Percentiles rank a stretch among this genome's conserved stretches.
phyloP scores from a whole-genome alignment of 2,888 invertebrate species.

The Drosophila neotestacea region DNA sequence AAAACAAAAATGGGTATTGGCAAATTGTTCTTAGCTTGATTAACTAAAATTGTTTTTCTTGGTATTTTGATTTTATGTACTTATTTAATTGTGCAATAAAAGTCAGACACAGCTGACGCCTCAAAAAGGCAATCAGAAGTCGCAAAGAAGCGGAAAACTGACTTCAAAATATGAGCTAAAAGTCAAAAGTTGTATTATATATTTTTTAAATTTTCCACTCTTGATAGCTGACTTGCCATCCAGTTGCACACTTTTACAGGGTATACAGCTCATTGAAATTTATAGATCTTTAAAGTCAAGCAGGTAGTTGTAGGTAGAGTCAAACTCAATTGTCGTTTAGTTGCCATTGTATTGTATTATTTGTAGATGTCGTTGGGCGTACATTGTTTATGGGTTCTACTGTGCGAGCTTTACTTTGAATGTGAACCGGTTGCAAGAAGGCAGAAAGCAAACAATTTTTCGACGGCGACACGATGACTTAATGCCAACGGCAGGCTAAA shows the following conservation, averaged over 20 bases:
- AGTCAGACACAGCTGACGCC: conserved; percentile 30
- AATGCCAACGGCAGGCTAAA: conserved; percentile 38
- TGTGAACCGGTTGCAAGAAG: conserved; percentile 52
- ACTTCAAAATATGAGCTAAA: conserved; percentile 1
- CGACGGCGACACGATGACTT: conserved; percentile 50
- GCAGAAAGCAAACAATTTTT: conserved; percentile 42
- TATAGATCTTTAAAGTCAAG: conserved; percentile 25
- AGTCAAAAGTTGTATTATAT: not conserved
- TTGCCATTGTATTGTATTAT: conserved; percentile 27
- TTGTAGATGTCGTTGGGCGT: conserved; percentile 20
- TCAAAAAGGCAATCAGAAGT: conserved; percentile 23
- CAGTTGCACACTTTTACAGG: not conserved
- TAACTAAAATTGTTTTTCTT: conserved; percentile 13
- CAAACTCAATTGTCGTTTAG: conserved; percentile 8
- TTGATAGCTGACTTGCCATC: no score
- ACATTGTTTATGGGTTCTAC: conserved; percentile 45
- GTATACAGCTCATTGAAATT: conserved; percentile 3
- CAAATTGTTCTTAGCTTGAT: conserved; percentile 61
- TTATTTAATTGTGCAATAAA: conserved; percentile 62
- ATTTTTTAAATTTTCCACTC: not conserved
- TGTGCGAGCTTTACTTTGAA: conserved; percentile 21
- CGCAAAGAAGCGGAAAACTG: conserved; percentile 21
- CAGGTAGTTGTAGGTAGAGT: conserved; percentile 21
- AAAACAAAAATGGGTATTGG: conserved; percentile 45
- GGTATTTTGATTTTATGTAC: not conserved